Evolutionary conservation across 2,888 invertebrate genomes (phyloP), one percentile per base, ranked within the genome.

Genomic region (Eupeodes luniger): DNA sequence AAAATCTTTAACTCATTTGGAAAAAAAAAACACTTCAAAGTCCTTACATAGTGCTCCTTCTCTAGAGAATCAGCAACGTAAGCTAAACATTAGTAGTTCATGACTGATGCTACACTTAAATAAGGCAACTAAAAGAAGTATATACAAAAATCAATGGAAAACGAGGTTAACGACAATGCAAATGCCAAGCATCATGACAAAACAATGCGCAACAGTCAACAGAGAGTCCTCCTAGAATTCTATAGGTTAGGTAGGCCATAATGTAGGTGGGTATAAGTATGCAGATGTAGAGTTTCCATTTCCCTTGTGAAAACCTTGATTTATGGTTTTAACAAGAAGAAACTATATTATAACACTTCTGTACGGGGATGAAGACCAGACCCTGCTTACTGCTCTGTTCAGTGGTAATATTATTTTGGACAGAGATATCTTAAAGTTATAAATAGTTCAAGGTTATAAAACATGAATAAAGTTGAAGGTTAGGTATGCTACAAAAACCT

Each of bases 121-220:
- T 47, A 66, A 47, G 47, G 64, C 47, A 66, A 62, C 40, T 11
- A 55, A 81, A 40, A 51, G 40, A 66, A 44, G 47, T 11, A 61
- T n/a, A 9, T 19, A 53, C 44, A 34, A 79, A 81, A 83, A 81
- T 76, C 76, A 74, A 87, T 87, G 36, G 19, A 72, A 70, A 76
- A 82, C 44, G 74, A 79, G 83, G 80, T 77, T 81, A 74, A 80
- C 76, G 80, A 83, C 77, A 86, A 76, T 78, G 57, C 34, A 74
- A 82, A 75, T 67, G 70, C 51, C 76, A 76, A 66, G 62, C 64
- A 66, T 72, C 74, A 66, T 55, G 79, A 59, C 69, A 70, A 75
- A 79, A 69, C 62, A 78, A 61, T 64, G 62, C 72, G 72, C 72
- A 72, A 72, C 72, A 72, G 72, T 59, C 72, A 72, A 59, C 78